phyloP scores from a whole-genome alignment of 2,888 invertebrate genomes.

The Drosophila bunnanda region DNA sequence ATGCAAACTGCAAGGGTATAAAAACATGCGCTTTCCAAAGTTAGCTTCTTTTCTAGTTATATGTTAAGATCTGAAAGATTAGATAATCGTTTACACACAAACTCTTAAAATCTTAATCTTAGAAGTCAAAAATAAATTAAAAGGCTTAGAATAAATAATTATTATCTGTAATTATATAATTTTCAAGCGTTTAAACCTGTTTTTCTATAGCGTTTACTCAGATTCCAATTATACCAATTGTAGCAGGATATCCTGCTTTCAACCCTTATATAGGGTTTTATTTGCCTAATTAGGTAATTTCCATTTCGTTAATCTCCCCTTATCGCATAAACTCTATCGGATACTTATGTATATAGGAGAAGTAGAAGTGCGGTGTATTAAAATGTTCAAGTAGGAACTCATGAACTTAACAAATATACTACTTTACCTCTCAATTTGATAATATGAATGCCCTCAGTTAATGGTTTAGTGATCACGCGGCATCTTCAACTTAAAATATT shows the following conservation, averaged over 20 bases:
- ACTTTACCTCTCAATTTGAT: conserved; percentile 5
- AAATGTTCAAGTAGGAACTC: conserved; percentile 24
- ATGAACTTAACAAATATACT: conserved; percentile 19
- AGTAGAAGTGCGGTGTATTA: conserved; percentile 3
- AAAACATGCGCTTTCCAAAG: not conserved
- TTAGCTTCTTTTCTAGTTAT: not conserved
- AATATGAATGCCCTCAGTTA: not conserved
- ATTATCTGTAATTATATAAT: not conserved
- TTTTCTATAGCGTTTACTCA: not conserved
- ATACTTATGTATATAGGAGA: not conserved
- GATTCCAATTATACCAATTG: not conserved
- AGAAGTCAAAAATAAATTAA: not conserved
- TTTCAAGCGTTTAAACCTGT: not conserved
- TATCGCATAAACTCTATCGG: conserved; percentile 5
- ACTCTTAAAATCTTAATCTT: too few species aligned
- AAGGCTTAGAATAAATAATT: not conserved
- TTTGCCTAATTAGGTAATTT: conserved; percentile 12
- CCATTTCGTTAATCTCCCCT: conserved; percentile 13
- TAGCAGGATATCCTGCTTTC: not conserved
- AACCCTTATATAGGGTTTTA: not conserved
- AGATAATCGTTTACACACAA: not conserved
- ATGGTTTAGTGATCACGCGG: conserved; percentile 5
- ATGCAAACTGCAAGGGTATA: too few species aligned
- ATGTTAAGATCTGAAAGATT: not conserved
- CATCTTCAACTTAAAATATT: conserved; percentile 12